Percentiles rank a stretch among this genome's conserved stretches.
These are phyloP conservation scores for Oligia strigilis DNA, from an alignment of 2,888 invertebrate species.

Conservation along the genomic window DNA sequence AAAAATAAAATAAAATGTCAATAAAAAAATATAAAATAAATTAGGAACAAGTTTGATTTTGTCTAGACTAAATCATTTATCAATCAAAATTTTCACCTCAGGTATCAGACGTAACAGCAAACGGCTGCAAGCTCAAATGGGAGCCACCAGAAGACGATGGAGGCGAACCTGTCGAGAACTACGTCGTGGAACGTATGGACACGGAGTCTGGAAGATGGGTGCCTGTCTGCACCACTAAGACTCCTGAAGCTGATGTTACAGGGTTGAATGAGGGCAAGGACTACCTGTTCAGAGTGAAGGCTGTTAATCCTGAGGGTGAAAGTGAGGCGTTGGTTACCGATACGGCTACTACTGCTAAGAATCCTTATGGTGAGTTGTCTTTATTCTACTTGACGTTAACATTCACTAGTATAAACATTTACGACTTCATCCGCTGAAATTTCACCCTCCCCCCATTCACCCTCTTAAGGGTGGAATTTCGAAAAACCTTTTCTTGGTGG, in stretches of 20 bases:
- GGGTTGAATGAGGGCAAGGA: conserved; percentile 99
- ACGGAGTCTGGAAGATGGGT: conserved; percentile 98
- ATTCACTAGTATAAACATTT: too few species aligned
- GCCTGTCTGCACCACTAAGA: conserved; percentile 94
- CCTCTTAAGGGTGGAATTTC: too few species aligned
- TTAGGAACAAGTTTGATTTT: too few species aligned
- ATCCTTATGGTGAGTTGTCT: conserved; percentile 95
- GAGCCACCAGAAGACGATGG: conserved; percentile 99
- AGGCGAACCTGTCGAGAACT: conserved; percentile 97
- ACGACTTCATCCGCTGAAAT: too few species aligned
- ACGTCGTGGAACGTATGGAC: conserved; percentile 99
- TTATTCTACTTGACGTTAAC: too few species aligned
- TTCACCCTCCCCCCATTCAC: too few species aligned
- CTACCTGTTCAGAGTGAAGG: conserved; percentile 99
- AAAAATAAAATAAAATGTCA: too few species aligned
- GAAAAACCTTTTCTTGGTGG: too few species aligned
- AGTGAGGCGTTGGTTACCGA: conserved; percentile 99
- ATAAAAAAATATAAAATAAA: too few species aligned
- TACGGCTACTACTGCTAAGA: conserved; percentile 97
- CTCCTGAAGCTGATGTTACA: conserved; percentile 95
- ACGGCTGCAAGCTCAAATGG: conserved; percentile 98
- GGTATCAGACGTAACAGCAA: conserved; percentile 96
- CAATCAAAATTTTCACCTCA: conserved; percentile 46
- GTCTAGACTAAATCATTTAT: too few species aligned
- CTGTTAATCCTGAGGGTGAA: conserved; percentile 98